Evolutionary conservation across 1,140 invertebrate genomes (phyloP), one percentile per base, ranked within the genome.

Genomic region (Euborellia annulipes): DNA sequence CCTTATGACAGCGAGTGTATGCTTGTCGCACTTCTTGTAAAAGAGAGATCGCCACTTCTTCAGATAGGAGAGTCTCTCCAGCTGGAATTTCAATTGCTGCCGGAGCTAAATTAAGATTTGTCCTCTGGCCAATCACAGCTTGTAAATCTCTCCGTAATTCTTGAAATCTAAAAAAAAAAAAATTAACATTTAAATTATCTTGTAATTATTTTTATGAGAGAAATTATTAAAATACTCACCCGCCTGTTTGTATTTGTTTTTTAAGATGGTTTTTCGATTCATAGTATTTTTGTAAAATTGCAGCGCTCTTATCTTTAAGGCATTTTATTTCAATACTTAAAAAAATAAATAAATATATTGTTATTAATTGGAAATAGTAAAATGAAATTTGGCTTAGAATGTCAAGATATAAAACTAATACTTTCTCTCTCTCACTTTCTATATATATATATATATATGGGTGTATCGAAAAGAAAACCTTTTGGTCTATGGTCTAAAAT

Each of bases 11-110:
- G 49, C 94, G 68, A 50, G 83, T 76, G 53, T 97, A 88, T 0
- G 91, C 90, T 23, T 82, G 73, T 62, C 93, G 92, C 1, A 85
- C 82, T 60, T 95, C 87, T 61, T 92, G 87, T 11, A 98, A 65
- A 54, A 98, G 73, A 54, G 80, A 85, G 44, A 94, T 88, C 1
- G 90, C 91, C n/a, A 98, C 71, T 61, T 95, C 88, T 63, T 97
- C 92, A 0, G 91, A 95, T 2, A 98, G 69, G 62, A 98, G 97
- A 0, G 91, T 97, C 66, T 98, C 93, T 0, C 92, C 92, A 2
- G 90, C 89, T 62, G 92, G 95, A 62, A 94, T 88, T 62, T 97
- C 92, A 45, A 88, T 85, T 58, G 85, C 83, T 17, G 42, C 47
- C 11, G 23, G 23, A 3, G 85, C 85, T 50, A 94, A 88, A 58